These are phyloP conservation scores for Poecilia gillii DNA, from an alignment of 2,797 vertebrate genomes.

Conservation along the genomic window DNA sequence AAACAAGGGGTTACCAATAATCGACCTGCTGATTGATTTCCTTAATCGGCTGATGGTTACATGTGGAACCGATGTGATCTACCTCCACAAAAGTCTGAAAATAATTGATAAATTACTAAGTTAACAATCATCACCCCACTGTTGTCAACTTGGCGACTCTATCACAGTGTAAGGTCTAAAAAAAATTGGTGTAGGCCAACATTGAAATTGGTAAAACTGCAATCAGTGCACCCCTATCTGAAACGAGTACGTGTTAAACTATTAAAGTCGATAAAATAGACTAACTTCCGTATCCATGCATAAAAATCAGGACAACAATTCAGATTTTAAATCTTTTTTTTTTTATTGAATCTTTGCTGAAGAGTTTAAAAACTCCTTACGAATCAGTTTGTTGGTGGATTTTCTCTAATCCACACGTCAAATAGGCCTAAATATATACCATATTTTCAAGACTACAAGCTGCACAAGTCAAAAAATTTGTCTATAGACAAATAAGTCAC, in stretches of 20 bases:
- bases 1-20: not conserved
- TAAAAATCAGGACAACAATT: not conserved
- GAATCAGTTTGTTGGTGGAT: not conserved
- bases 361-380: not conserved
- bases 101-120: too few relatives aligned
- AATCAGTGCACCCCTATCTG: not conserved
- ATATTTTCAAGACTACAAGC: too few relatives aligned
- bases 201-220: not conserved
- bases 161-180: not conserved
- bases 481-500: too few relatives aligned
- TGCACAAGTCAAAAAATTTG: too few relatives aligned
- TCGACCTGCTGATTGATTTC: not conserved
- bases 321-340: not conserved
- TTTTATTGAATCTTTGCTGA: not conserved
- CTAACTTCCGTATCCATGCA: not conserved
- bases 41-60: too few relatives aligned
- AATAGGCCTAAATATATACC: not conserved
- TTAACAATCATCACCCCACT: not conserved
- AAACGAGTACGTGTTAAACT: not conserved
- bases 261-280: not conserved
- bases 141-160: not conserved
- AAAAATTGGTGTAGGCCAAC: not conserved
- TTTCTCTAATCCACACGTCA: not conserved
- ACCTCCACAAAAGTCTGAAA: not conserved
- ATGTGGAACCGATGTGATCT: not conserved